Evolutionary conservation across 2,113 vertebrate genomes (phyloP).

Genomic region (Phyllopteryx taeniolatus): DNA sequence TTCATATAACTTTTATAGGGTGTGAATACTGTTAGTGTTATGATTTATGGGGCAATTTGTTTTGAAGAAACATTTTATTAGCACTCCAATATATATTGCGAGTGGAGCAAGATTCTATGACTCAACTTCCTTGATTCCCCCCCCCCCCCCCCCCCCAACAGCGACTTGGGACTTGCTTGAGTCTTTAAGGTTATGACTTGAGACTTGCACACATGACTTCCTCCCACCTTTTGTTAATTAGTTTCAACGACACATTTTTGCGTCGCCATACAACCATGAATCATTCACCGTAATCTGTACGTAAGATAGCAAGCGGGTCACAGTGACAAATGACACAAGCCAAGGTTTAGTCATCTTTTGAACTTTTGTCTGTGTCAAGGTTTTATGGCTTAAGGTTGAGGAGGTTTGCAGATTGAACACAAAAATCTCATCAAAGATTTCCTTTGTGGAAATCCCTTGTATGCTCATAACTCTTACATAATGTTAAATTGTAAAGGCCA

Average conservation of each 20-base stretch:
- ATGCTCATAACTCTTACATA: slow-evolving; percentile 9
- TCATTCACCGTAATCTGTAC: slow-evolving; percentile 31
- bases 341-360: slow-evolving; percentile 23
- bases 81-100: too few species aligned
- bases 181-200: too few species aligned
- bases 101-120: too few species aligned
- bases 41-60: too few species aligned
- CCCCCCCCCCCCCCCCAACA: too few species aligned
- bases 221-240: too few species aligned
- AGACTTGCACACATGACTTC: too few species aligned
- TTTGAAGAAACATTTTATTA: too few species aligned
- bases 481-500: neutral
- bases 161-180: too few species aligned
- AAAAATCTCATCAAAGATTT: slow-evolving; percentile 20
- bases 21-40: too few species aligned
- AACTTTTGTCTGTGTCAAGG: slow-evolving; percentile 25
- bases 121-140: too few species aligned
- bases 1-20: too few species aligned
- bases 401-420: slow-evolving; percentile 12
- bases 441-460: neutral
- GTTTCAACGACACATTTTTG: neutral
- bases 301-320: slow-evolving; percentile 33
- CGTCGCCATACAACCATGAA: slow-evolving; percentile 19
- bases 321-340: slow-evolving; percentile 35
- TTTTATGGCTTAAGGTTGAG: slow-evolving; percentile 31